Base-by-base conservation (phyloP, 2,797 vertebrate genomes). In the Anas capensis region DNA sequence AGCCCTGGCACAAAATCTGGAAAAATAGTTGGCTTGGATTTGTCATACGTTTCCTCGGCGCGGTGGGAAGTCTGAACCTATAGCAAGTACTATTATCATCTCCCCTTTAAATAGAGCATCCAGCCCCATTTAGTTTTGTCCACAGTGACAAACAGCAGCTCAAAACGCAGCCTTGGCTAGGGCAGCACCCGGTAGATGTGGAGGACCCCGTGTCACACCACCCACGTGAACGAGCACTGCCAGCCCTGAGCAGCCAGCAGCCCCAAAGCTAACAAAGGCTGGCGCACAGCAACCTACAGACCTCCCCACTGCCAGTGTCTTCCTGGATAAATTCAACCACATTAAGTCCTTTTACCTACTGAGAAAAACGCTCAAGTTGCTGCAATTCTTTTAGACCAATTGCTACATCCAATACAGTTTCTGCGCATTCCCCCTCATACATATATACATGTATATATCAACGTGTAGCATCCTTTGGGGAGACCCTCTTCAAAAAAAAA, bases 1-100 rank as follows among this genome's bases (percentile, higher is more conserved):
- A 91, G 40, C 68, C 92, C 93, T 94, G 92, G 93, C 90, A 91
- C 57, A 64, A 92, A 92, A 87, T n/a, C 48, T 78, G 78, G 78
- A 91, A 94, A 93, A 96, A 85, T 1, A 58, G 26, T 82, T 94
- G 90, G 54, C 78, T 90, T 62, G 46, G 46, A 60, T 90, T 90
- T 92, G 51, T 82, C 2, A 0, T 51, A 24, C 33, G 42, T 86
- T 93, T 93, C 86, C 68, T 71, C 62, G 60, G 56, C 18, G 62
- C 73, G 86, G 48, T 53, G 71, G 92, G 78, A 95, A 95, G 34
- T 42, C 88, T 80, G n/a, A 33, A 90, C 77, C 80, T 60, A 76
- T 14, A 91, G 58, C 38, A 57, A 34, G 62, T 12, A 31, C 42
- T 79, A 56, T 84, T 90, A 88, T 79, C 24, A 84, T 81, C 38